Conservation (phyloP, 2,113 vertebrate genomes). For the Anarhynchus alexandrinus region DNA sequence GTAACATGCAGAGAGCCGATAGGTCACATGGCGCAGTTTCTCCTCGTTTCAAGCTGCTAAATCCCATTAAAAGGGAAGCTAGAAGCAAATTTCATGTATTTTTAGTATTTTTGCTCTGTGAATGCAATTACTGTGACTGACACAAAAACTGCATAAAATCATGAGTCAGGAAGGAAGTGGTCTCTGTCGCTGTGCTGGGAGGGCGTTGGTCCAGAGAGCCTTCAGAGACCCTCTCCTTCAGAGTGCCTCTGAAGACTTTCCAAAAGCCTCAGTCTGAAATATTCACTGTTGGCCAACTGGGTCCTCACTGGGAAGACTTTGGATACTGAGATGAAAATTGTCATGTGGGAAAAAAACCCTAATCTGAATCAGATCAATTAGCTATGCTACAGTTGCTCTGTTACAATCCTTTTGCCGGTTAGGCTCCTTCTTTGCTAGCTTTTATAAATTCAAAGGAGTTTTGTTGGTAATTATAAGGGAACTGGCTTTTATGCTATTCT, state of each 20-base stretch:
- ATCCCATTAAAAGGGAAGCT: neutral
- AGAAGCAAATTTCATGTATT: neutral
- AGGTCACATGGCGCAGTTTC: neutral
- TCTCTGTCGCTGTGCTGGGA: neutral
- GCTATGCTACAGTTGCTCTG: neutral
- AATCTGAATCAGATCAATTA: conserved; percentile 5
- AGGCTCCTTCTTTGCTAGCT: neutral
- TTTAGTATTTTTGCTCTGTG: neutral
- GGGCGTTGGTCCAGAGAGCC: neutral
- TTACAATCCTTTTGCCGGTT: neutral
- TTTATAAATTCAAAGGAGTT: neutral
- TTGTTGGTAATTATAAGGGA: neutral
- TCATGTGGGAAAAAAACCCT: neutral
- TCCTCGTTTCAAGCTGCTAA: conserved; percentile 2
- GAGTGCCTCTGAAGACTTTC: neutral
- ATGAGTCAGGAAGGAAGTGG: neutral
- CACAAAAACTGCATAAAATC: neutral
- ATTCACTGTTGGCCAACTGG: neutral
- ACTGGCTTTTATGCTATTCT: neutral
- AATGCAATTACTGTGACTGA: neutral
- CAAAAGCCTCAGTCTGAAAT: neutral
- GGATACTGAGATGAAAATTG: neutral
- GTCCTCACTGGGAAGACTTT: neutral
- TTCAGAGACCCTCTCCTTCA: neutral
- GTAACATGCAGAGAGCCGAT: neutral